Evolutionary conservation across 2,888 invertebrate genomes (phyloP).

Genomic region (Steinernema scapterisci): DNA sequence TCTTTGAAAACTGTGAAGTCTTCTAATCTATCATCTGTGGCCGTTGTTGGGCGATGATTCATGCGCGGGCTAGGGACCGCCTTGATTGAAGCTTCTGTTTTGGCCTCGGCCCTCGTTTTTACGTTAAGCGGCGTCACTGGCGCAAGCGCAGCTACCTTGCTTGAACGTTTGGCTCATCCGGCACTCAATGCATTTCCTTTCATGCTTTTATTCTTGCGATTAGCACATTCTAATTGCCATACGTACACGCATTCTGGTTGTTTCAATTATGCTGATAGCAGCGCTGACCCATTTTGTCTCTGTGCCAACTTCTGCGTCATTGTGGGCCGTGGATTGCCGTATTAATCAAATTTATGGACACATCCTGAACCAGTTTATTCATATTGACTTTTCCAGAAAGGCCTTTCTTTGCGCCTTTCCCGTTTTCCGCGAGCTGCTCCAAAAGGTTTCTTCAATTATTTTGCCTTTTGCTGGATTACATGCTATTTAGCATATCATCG

Average conservation of each 20-base stretch:
- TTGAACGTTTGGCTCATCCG: neutral
- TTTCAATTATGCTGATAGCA: too few species aligned
- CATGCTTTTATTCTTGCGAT: neutral
- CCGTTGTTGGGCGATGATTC: neutral
- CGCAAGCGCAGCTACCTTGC: neutral
- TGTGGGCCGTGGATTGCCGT: neutral
- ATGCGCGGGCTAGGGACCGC: neutral
- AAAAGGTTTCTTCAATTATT: too few species aligned
- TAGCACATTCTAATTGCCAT: slow-evolving; percentile 1
- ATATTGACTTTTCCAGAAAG: neutral
- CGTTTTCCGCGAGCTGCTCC: too few species aligned
- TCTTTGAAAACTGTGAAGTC: too few species aligned
- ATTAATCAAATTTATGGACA: slow-evolving; percentile 11
- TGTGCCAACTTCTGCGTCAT: neutral
- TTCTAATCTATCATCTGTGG: slow-evolving; percentile 13
- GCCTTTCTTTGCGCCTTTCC: neutral
- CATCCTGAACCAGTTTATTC: neutral
- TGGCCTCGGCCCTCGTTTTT: too few species aligned
- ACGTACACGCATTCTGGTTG: neutral
- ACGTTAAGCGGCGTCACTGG: too few species aligned
- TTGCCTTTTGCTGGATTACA: too few species aligned
- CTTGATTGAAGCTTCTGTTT: neutral
- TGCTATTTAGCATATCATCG: too few species aligned
- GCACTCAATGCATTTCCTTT: neutral
- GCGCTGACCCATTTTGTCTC: neutral